Evolutionary conservation across 2,888 invertebrate species (phyloP).

Genomic region (Chironomus riparius): DNA sequence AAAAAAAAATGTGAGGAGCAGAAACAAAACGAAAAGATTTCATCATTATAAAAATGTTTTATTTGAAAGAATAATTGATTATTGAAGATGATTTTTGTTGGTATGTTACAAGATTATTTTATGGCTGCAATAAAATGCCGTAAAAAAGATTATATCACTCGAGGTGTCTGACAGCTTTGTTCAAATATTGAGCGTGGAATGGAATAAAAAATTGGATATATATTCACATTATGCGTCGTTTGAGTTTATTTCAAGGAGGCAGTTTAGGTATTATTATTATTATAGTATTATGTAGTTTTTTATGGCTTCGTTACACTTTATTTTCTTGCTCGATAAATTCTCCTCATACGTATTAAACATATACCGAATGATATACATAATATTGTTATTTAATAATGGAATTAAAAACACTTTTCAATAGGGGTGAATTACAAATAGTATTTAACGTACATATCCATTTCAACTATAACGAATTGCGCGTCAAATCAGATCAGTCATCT

Average conservation of each 20-base stretch:
- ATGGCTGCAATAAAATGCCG: neutral
- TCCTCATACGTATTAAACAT: neutral
- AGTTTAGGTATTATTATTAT: neutral
- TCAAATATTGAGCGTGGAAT: neutral
- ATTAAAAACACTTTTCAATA: neutral
- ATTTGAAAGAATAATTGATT: neutral
- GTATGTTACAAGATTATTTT: neutral
- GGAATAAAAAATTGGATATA: neutral
- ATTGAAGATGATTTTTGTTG: neutral
- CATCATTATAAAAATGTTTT: too few species aligned
- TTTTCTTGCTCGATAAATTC: neutral
- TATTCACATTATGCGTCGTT: neutral
- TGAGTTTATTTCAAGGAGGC: neutral
- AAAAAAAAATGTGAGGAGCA: neutral
- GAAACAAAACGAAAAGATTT: neutral
- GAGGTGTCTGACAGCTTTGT: neutral
- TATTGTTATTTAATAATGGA: neutral
- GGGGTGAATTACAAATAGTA: constrained; percentile 5
- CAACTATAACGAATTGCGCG: constrained; percentile 2
- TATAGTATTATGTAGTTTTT: neutral
- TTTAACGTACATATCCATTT: neutral
- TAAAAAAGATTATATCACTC: neutral
- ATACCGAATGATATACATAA: neutral
- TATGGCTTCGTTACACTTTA: neutral
- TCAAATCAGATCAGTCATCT: neutral